Evolutionary conservation across 2,888 invertebrate species (phyloP).

Genomic region (Unio delphinus): DNA sequence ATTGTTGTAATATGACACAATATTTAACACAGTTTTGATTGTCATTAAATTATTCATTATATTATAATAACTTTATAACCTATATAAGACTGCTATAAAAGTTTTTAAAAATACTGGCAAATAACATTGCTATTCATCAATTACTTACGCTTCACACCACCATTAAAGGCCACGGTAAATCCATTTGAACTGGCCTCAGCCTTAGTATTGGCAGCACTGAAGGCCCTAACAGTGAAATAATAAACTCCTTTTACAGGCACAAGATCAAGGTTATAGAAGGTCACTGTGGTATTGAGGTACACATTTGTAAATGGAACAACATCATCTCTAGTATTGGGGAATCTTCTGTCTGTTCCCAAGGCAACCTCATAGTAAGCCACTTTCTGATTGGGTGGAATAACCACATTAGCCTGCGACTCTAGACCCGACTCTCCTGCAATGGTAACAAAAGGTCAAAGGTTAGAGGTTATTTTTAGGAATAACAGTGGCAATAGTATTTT

Average conservation of each 20-base stretch:
- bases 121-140: background rate
- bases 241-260: constrained; percentile 38
- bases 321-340: constrained; percentile 44
- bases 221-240: constrained; percentile 52
- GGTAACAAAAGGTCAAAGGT: no score
- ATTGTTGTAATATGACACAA: no score
- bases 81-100: no score
- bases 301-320: constrained; percentile 51
- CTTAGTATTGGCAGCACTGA: constrained; percentile 39
- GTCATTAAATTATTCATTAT: no score
- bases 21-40: no score
- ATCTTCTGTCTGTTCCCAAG: constrained; percentile 51
- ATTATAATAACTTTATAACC: no score
- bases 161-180: constrained; percentile 46
- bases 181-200: constrained; percentile 50
- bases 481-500: no score
- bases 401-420: background rate
- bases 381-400: constrained; percentile 30
- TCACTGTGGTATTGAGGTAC: constrained; percentile 44
- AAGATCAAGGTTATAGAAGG: constrained; percentile 45
- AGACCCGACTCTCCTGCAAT: no score
- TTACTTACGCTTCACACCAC: constrained; percentile 35
- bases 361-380: constrained; percentile 50
- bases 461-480: no score
- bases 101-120: no score